A percentile compares a stretch with the other conserved stretches of the same genome.
These are phyloP conservation scores for Heliconius congener DNA, from an alignment of 1,140 invertebrate species.

Conservation along the genomic window DNA sequence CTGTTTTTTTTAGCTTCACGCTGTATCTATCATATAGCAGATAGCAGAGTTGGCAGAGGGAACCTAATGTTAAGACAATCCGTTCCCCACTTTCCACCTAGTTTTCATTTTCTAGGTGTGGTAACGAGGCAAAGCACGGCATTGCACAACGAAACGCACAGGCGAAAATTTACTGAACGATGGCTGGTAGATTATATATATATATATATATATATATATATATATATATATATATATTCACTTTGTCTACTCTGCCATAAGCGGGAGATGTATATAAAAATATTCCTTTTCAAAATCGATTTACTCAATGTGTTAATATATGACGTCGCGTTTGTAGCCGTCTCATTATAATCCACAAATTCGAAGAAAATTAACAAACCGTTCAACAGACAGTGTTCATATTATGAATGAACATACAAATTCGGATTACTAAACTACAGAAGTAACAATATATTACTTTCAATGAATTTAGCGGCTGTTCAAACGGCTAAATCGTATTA, in stretches of 20 bases:
- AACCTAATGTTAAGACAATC: too few relatives aligned
- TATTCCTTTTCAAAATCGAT: neutral
- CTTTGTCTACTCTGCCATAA: neutral
- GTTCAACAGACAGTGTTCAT: constrained; percentile 29
- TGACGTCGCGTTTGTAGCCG: neutral
- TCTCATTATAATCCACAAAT: constrained; percentile 16
- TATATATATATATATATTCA: too few relatives aligned
- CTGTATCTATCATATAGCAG: too few relatives aligned
- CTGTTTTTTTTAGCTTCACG: too few relatives aligned
- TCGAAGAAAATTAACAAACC: constrained; percentile 27
- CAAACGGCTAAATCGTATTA: constrained; percentile 2
- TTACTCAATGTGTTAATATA: neutral
- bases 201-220: too few relatives aligned
- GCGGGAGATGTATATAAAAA: neutral
- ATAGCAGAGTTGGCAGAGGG: too few relatives aligned
- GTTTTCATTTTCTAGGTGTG: too few relatives aligned
- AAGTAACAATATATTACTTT: constrained; percentile 26
- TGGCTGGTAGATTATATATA: too few relatives aligned
- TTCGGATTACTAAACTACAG: constrained; percentile 37
- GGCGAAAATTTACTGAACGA: too few relatives aligned
- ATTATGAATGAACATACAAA: constrained; percentile 42
- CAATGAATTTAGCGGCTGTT: constrained; percentile 37
- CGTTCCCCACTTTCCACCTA: too few relatives aligned
- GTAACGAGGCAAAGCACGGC: too few relatives aligned
- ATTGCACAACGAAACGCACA: too few relatives aligned